These are phyloP conservation scores for Orestias chungarensis DNA, from an alignment of 2,797 vertebrate genomes.

Conservation along the genomic window DNA sequence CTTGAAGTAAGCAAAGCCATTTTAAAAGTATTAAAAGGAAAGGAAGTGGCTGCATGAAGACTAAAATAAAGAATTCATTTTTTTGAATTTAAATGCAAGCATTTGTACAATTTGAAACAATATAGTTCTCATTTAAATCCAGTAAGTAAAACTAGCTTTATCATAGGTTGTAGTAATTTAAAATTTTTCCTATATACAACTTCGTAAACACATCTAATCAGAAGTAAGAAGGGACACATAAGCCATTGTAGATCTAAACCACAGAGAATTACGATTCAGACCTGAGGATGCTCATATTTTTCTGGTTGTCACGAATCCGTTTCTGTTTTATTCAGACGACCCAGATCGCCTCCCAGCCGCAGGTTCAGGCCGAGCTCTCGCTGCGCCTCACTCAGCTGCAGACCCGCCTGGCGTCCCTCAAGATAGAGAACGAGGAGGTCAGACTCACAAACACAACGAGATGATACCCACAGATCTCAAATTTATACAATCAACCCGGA, in stretches of 20 bases:
- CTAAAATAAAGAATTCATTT: too few relatives aligned
- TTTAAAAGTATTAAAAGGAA: too few relatives aligned
- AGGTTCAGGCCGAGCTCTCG: constrained; percentile 92
- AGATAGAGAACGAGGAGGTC: constrained; percentile 98
- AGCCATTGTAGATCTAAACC: background rate
- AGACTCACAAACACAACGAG: constrained; percentile 40
- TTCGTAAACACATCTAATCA: background rate
- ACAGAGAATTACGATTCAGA: background rate
- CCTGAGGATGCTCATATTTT: background rate
- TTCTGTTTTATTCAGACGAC: constrained; percentile 82
- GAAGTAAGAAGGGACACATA: background rate
- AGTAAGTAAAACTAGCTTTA: too few relatives aligned
- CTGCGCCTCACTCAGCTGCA: constrained; percentile 94
- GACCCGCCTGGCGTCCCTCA: constrained; percentile 91
- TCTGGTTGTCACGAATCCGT: background rate
- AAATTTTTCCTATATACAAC: too few relatives aligned
- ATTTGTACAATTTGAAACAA: too few relatives aligned
- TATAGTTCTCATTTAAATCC: too few relatives aligned
- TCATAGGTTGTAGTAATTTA: too few relatives aligned
- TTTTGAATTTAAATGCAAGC: too few relatives aligned
- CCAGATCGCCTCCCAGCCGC: constrained; percentile 92
- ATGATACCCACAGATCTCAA: background rate
- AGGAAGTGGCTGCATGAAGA: too few relatives aligned
- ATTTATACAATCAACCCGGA: background rate
- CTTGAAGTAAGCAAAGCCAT: too few relatives aligned